Conservation (phyloP, 2,888 invertebrate species). For the Melieria picta region DNA sequence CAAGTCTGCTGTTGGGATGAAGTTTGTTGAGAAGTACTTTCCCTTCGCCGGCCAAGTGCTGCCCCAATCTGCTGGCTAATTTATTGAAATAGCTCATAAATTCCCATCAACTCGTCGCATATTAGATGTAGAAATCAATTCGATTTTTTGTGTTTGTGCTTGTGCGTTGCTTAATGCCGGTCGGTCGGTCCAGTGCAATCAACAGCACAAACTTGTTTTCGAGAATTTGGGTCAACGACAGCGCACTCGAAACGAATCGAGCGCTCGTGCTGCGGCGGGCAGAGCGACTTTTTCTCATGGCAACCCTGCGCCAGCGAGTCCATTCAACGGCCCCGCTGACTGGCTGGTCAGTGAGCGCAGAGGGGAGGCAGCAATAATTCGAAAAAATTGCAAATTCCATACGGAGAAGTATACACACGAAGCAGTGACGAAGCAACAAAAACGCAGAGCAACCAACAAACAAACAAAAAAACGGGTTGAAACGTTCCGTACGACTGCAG, state of each 20-base stretch:
- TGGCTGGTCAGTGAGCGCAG: too few relatives aligned
- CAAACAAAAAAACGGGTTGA: not conserved
- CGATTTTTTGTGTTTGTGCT: not conserved
- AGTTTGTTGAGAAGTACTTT: not conserved
- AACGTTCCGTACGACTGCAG: not conserved
- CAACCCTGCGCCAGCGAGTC: not conserved
- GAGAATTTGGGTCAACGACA: slow-evolving; percentile 32
- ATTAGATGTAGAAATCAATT: not conserved
- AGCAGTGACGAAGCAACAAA: not conserved
- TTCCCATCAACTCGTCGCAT: not conserved
- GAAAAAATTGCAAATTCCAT: too few relatives aligned
- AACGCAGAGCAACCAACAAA: not conserved
- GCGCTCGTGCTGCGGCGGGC: not conserved
- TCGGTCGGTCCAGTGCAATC: not conserved
- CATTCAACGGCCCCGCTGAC: too few relatives aligned
- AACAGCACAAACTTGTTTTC: slow-evolving; percentile 24
- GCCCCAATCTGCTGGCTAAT: not conserved
- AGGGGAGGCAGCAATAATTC: not conserved
- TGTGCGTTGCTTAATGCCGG: not conserved
- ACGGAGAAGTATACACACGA: not conserved
- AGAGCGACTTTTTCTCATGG: not conserved
- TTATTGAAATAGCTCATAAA: slow-evolving; percentile 18
- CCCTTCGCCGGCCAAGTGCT: not conserved
- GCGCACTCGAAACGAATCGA: not conserved
- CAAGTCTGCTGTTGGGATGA: too few relatives aligned